These are phyloP conservation scores for Ovibos moschatus DNA, from an alignment of 2,113 vertebrate species.

Conservation along the genomic window DNA sequence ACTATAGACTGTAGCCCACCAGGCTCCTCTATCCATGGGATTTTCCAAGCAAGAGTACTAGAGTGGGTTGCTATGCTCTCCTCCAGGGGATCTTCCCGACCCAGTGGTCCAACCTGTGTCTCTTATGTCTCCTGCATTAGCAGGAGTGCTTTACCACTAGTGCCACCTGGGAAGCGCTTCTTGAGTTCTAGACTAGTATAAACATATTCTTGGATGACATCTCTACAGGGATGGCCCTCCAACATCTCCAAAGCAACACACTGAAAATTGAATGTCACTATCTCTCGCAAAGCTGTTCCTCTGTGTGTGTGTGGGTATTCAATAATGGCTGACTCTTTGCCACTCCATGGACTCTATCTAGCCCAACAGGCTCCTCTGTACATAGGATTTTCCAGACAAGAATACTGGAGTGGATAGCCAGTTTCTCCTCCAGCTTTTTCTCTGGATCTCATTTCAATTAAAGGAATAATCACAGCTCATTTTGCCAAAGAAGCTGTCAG, in stretches of 20 bases:
- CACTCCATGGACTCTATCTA: background rate
- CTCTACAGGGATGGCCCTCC: background rate
- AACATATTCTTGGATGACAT: background rate
- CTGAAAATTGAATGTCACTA: background rate
- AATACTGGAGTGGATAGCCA: background rate
- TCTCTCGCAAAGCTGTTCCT: background rate
- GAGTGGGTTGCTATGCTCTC: background rate
- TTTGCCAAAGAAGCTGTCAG: background rate
- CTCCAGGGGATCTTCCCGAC: background rate
- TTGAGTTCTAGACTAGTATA: background rate
- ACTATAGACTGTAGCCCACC: background rate
- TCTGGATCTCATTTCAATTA: background rate
- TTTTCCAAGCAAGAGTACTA: background rate
- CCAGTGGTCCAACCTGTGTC: background rate
- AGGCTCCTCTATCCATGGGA: background rate
- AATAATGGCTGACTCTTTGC: background rate
- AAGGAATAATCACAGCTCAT: background rate
- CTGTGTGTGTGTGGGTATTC: background rate
- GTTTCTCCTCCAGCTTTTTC: background rate
- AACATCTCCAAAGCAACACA: background rate
- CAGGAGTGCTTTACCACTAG: background rate
- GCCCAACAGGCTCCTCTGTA: background rate
- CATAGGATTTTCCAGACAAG: background rate
- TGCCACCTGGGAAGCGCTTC: background rate
- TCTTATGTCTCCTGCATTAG: background rate